Percentiles rank a stretch among this genome's conserved stretches.
phyloP scores from a whole-genome alignment of 2,888 invertebrate species.

The Rhabditoides inermis region DNA sequence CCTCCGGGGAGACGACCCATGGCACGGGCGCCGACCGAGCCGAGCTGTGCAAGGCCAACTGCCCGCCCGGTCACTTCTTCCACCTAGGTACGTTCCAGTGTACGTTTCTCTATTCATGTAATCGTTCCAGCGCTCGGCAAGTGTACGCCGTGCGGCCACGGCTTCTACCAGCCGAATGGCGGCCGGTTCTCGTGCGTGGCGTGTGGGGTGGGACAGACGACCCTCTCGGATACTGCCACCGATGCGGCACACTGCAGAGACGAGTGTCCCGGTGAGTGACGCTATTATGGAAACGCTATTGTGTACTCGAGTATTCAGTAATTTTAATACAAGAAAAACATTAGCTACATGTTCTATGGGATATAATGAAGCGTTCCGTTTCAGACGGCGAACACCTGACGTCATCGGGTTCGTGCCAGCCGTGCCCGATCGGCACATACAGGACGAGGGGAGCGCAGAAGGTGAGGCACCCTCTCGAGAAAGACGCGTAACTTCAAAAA shows the following conservation, averaged over 20 bases:
- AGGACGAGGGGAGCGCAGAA: constrained; percentile 78
- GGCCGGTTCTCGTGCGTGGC: constrained; percentile 45
- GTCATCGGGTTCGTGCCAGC: constrained; percentile 78
- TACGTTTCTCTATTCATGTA: too few species aligned
- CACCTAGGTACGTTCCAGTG: constrained; percentile 35
- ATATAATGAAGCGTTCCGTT: constrained; percentile 1
- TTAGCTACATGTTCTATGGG: too few species aligned
- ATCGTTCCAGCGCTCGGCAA: constrained; percentile 12
- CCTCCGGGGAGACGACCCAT: constrained; percentile 49
- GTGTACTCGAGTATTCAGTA: not conserved
- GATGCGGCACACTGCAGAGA: constrained; percentile 49
- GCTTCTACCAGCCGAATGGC: constrained; percentile 48
- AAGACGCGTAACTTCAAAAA: not conserved
- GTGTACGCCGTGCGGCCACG: constrained; percentile 47
- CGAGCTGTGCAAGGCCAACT: constrained; percentile 49
- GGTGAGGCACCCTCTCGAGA: constrained; percentile 68
- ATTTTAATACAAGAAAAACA: not conserved
- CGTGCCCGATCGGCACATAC: constrained; percentile 80
- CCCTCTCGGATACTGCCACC: constrained; percentile 38
- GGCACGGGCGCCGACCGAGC: constrained; percentile 34
- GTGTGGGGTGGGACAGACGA: constrained; percentile 52
- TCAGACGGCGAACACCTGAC: constrained; percentile 55
- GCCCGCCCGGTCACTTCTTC: constrained; percentile 48
- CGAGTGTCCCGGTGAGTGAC: constrained; percentile 43
- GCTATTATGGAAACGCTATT: not conserved